These are phyloP conservation scores for Anas flavirostris DNA, from an alignment of 2,797 vertebrate species.

Conservation along the genomic window DNA sequence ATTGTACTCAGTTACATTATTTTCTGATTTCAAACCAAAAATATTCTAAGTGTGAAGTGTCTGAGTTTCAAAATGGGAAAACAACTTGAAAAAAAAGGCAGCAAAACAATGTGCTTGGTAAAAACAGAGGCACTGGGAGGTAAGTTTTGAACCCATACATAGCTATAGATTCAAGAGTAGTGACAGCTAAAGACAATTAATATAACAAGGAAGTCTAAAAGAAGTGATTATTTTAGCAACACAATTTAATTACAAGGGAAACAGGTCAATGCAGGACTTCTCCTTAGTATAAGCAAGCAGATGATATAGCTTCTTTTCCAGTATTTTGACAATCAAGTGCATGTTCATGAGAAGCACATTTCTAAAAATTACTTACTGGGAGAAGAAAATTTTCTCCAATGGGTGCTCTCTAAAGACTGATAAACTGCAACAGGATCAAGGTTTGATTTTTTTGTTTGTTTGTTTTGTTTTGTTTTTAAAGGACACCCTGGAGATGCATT, in stretches of 20 bases:
- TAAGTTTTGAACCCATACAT: neutral
- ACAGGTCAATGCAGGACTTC: neutral
- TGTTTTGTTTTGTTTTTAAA: neutral
- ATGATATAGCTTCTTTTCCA: neutral
- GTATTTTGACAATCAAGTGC: neutral
- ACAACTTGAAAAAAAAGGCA: neutral
- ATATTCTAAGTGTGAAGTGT: neutral
- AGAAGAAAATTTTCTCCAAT: neutral
- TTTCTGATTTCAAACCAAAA: neutral
- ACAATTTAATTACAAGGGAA: neutral
- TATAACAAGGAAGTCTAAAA: neutral
- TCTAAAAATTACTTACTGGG: neutral
- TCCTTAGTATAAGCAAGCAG: neutral
- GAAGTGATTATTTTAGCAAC: neutral
- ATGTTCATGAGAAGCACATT: neutral
- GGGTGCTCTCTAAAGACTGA: neutral
- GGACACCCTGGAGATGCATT: neutral
- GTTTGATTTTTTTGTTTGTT: neutral
- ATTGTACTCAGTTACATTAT: neutral
- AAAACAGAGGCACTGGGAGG: neutral
- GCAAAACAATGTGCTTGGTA: neutral
- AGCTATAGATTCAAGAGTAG: neutral
- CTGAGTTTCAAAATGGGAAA: neutral
- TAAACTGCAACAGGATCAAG: neutral
- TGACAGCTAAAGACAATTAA: neutral